These are phyloP conservation scores for Carollia perspicillata DNA, from an alignment of 2,113 vertebrate species.

Conservation along the genomic window DNA sequence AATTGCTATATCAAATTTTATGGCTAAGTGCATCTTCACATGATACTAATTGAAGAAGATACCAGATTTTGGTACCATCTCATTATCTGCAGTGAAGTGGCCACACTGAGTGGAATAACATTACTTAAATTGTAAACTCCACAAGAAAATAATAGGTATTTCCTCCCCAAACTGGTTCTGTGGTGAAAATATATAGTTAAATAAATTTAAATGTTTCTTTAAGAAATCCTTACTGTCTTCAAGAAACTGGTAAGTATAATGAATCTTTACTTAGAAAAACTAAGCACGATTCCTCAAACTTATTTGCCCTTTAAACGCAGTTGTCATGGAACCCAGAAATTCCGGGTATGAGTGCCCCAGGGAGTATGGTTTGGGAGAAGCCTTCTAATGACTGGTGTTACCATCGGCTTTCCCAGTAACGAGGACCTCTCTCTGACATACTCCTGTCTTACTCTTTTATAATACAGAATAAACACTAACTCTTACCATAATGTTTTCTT, in stretches of 20 bases:
- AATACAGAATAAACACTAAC: neutral
- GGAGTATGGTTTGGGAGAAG: neutral
- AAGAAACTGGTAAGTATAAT: neutral
- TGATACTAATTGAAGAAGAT: constrained; percentile 16
- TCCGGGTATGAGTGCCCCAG: neutral
- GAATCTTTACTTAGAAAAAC: neutral
- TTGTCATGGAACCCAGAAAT: neutral
- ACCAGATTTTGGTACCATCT: neutral
- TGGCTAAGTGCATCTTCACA: neutral
- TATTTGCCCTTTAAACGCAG: neutral
- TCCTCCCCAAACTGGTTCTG: neutral
- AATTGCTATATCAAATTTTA: constrained; percentile 56
- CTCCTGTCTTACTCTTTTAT: neutral
- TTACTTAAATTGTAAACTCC: constrained; percentile 28
- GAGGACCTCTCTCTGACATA: neutral
- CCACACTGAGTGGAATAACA: neutral
- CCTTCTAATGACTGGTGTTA: neutral
- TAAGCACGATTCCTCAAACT: neutral
- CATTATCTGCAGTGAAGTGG: neutral
- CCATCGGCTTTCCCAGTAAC: neutral
- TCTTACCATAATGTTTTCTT: neutral
- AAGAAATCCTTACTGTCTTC: neutral
- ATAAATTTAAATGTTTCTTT: constrained; percentile 29
- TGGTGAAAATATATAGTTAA: neutral
- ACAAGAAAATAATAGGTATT: constrained; percentile 16